Base-by-base conservation (phyloP, 1,140 invertebrate genomes). In the Ridgeia piscesae region DNA sequence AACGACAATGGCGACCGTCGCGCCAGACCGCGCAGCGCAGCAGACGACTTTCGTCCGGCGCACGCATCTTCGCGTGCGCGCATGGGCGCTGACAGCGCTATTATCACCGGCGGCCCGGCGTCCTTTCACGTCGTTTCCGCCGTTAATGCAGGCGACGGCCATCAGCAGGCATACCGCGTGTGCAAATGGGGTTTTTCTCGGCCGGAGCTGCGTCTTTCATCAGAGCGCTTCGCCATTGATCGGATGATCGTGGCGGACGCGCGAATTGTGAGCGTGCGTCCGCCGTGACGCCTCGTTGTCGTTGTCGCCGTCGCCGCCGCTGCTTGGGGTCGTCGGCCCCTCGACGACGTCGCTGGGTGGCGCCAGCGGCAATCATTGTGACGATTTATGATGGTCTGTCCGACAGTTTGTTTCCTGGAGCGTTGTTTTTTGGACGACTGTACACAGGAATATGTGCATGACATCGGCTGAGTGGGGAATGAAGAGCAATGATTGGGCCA, bases 121-220 rank as follows among this genome's bases (percentile, higher is more conserved):
- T 77, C 58, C 58, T 77, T 77, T 77, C 58, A 77, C 58, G 27
- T 21, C 58, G 27, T 31, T 77, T 77, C 58, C 58, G 58, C 58
- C 27, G 58, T 77, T 77, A 77, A 77, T 77, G 58, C 58, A 77
- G 58, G 17, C 58, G 58, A 77, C 58, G 58, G 58, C 58, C 58
- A 77, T 77, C 58, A 77, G 58, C 58, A 21, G 27, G 58, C 58
- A 77, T 77, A 31, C 58, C 58, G 58, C 11, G 58, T 77, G 58
- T 77, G 58, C 58, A 77, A 77, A 77, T 77, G 58, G 58, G 58
- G 58, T 77, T 77, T 77, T 77, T 77, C 58, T 77, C 58, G 58
- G 58, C 58, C 58, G 58, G 58, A 77, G 58, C 58, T 77, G 58
- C 17, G 58, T 77, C 58, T 77, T 77, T 77, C 58, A 77, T 77